Base-by-base conservation (phyloP, 2,797 vertebrate species). In the Setipinna tenuifilis region DNA sequence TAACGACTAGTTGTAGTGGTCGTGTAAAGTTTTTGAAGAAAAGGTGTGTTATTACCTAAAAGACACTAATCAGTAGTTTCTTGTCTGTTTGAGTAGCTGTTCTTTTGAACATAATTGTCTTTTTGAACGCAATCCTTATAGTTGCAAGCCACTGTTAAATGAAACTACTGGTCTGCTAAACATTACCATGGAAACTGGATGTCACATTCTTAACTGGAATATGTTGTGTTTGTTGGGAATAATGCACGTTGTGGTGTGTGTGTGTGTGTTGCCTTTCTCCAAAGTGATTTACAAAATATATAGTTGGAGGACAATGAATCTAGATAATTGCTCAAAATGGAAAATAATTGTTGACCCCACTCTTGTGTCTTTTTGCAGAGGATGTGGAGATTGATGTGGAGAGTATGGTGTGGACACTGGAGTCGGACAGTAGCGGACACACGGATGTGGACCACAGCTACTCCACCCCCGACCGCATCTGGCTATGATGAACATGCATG, bases 351-450 rank as follows among this genome's bases (percentile, higher is more conserved):
- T 83, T 85, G 16, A 90, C 4, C 48, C 58, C 0, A 81, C 80
- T 48, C 10, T 46, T 11, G 0, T n/a, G 0, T 75, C 0, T 78
- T 71, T 2, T 91, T 89, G 25, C 95, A 98, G 97, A 99, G 91
- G 98, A 99, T 3, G 94, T 95, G 0, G 97, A 98, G 90, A 94
- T 98, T 48, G 97, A 98, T 0, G 97, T 98, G 92, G 97, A 99
- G 48, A 95, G 96, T 62, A 90, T 94, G 17, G 95, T 96, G 89
- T 97, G 94, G 9, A 95, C 94, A 41, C 87, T 94, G 83, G 95
- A 96, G 90, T 91, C 94, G 4, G 97, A 98, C 17, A 92, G 95
- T 87, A 94, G 93, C 14, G 92, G 96, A 0, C 93, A 95, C 80
- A 71, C 93, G 0, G 95, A 93, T 1, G 96, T 90, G 28, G 98